A percentile compares a stretch with the other conserved stretches of the same genome.
These are phyloP conservation scores for Nothobranchius furzeri DNA, from an alignment of 2,113 vertebrate species.

Conservation along the genomic window DNA sequence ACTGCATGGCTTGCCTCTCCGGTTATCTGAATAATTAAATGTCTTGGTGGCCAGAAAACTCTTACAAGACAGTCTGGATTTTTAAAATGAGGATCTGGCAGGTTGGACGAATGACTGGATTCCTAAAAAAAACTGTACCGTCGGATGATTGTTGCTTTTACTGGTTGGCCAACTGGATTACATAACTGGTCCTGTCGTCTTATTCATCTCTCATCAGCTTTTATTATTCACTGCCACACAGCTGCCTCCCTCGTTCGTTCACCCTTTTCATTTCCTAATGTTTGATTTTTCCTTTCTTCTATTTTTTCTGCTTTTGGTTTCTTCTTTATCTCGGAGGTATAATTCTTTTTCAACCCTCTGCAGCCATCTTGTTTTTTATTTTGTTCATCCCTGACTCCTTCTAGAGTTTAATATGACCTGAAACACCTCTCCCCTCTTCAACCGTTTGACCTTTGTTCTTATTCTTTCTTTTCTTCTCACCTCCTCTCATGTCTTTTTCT, in stretches of 20 bases:
- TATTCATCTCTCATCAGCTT: slow-evolving; percentile 70
- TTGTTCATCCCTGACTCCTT: slow-evolving; percentile 39
- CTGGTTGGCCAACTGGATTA: slow-evolving; percentile 5
- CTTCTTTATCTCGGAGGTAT: slow-evolving; percentile 28
- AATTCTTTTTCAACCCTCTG: slow-evolving; percentile 16
- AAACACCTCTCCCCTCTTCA: slow-evolving; percentile 16
- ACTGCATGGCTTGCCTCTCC: slow-evolving; percentile 22
- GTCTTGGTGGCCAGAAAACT: slow-evolving; percentile 19
- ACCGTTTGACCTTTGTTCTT: slow-evolving; percentile 11
- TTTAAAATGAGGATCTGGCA: slow-evolving; percentile 30
- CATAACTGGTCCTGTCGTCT: neutral
- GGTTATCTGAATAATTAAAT: slow-evolving; percentile 38
- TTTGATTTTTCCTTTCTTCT: slow-evolving; percentile 24
- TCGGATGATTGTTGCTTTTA: slow-evolving; percentile 13
- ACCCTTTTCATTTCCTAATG: slow-evolving; percentile 22
- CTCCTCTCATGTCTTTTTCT: slow-evolving; percentile 14
- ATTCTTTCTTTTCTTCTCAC: slow-evolving; percentile 1
- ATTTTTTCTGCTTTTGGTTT: neutral
- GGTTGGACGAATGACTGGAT: slow-evolving; percentile 28
- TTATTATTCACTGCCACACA: slow-evolving; percentile 65
- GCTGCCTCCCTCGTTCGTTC: slow-evolving; percentile 34
- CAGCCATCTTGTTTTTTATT: slow-evolving; percentile 36
- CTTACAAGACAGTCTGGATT: slow-evolving; percentile 31
- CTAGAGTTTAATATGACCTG: slow-evolving; percentile 19
- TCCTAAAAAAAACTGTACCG: slow-evolving; percentile 33